Evolutionary conservation across 53 echinoderm and acorn worm species (phyloP).

Genomic region (Holothuria scabra): DNA sequence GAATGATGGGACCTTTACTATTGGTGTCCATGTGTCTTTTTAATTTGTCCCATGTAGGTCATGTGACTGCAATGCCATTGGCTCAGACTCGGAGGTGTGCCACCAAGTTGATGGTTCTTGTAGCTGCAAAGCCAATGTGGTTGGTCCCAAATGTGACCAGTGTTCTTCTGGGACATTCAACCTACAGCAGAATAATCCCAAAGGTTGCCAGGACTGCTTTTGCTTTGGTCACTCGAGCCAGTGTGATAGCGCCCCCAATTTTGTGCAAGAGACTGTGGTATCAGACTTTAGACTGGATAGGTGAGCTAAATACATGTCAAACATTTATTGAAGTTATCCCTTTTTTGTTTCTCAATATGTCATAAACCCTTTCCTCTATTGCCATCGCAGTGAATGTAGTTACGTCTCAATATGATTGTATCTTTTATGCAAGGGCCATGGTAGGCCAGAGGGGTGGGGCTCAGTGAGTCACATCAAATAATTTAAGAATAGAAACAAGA

Average conservation of each 20-base stretch:
- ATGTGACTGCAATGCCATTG: constrained; percentile 77
- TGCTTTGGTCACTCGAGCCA: constrained; percentile 75
- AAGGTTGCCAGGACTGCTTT: constrained; percentile 91
- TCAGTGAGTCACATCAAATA: no score
- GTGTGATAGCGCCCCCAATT: constrained; percentile 74
- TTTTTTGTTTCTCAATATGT: no score
- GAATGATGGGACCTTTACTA: no score
- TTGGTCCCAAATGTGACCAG: constrained; percentile 78
- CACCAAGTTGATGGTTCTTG: constrained; percentile 69
- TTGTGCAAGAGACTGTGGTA: constrained; percentile 56
- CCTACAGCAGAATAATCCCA: constrained; percentile 61
- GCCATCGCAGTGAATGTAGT: no score
- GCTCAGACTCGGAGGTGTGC: constrained; percentile 66
- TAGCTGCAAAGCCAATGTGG: constrained; percentile 75
- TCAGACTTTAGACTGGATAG: constrained; percentile 70
- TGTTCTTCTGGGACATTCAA: constrained; percentile 77
- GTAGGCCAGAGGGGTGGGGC: no score
- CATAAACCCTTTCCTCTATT: no score
- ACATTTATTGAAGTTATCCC: no score
- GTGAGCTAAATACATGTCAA: constrained; percentile 30
- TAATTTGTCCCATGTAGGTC: constrained; percentile 34
- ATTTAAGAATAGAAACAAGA: no score
- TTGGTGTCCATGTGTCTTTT: not conserved
- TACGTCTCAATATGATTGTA: no score
- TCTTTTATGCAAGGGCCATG: no score